These are phyloP conservation scores for Porites divaricata DNA, from an alignment of 92 coral and sea anemone genomes.

Conservation along the genomic window DNA sequence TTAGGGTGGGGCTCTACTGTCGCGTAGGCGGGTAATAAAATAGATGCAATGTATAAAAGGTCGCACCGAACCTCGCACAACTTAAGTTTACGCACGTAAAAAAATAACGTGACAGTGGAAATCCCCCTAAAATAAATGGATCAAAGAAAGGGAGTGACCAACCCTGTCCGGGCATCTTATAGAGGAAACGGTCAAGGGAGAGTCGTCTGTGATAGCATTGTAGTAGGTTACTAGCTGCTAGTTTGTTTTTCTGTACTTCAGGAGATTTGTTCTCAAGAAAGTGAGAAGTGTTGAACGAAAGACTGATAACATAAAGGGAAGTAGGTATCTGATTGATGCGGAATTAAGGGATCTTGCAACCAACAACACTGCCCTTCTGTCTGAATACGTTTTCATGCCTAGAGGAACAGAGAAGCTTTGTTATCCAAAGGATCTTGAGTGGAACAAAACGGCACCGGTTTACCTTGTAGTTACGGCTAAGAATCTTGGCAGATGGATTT, in stretches of 20 bases:
- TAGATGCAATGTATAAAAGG: too few relatives aligned
- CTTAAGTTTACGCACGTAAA: too few relatives aligned
- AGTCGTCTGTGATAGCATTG: not conserved
- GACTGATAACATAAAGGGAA: conserved; percentile 46
- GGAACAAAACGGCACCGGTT: conserved; percentile 67
- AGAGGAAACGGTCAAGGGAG: too few relatives aligned
- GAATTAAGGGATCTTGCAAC: conserved; percentile 54
- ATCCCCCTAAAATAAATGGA: too few relatives aligned
- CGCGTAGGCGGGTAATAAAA: too few relatives aligned
- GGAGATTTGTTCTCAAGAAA: conserved; percentile 63
- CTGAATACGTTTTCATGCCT: conserved; percentile 79
- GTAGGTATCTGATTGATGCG: conserved; percentile 71
- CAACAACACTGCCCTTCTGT: conserved; percentile 52
- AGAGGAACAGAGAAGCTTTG: conserved; percentile 28
- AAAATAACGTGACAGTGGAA: too few relatives aligned
- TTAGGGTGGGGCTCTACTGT: too few relatives aligned
- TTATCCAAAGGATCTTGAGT: conserved; percentile 61
- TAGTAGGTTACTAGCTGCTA: not conserved
- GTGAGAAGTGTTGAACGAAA: conserved; percentile 79
- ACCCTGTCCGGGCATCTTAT: too few relatives aligned
- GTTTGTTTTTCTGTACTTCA: not conserved
- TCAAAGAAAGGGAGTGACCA: too few relatives aligned
- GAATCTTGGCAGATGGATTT: conserved; percentile 75
- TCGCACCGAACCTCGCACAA: too few relatives aligned
- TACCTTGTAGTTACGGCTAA: conserved; percentile 65